Evolutionary conservation across 2,797 vertebrate species (phyloP).

Genomic region (Pteronotus mesoamericanus): DNA sequence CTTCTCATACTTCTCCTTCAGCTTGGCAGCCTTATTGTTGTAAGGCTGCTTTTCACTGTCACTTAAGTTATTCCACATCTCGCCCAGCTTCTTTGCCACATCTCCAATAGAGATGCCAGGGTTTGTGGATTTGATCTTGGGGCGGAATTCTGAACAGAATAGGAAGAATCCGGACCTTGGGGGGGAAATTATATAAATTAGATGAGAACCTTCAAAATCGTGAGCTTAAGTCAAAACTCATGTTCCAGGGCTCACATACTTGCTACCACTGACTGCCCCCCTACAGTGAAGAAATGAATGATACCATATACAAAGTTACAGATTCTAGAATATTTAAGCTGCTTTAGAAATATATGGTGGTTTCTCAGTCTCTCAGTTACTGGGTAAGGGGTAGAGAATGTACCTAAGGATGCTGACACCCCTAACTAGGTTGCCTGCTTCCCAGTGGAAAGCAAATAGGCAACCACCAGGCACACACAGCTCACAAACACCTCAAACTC

Average conservation of each 20-base stretch:
- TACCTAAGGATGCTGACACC: neutral
- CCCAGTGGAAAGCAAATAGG: neutral
- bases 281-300: neutral
- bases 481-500: neutral
- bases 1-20: slow-evolving; percentile 93
- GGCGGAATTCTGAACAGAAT: slow-evolving; percentile 91
- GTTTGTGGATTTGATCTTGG: slow-evolving; percentile 90
- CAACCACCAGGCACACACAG: neutral
- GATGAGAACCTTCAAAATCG: neutral
- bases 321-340: neutral
- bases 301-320: neutral
- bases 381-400: neutral
- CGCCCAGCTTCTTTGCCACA: slow-evolving; percentile 89
- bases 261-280: neutral
- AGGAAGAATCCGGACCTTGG: slow-evolving; percentile 90
- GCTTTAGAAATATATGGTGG: neutral
- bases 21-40: slow-evolving; percentile 88
- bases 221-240: neutral
- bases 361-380: neutral
- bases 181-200: neutral
- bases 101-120: slow-evolving; percentile 90
- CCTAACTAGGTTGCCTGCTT: neutral
- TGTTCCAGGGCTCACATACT: neutral
- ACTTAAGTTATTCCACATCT: slow-evolving; percentile 90
- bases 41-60: slow-evolving; percentile 89